Conservation (phyloP, 1,140 invertebrate genomes). For the Brachystomella parvula region DNA sequence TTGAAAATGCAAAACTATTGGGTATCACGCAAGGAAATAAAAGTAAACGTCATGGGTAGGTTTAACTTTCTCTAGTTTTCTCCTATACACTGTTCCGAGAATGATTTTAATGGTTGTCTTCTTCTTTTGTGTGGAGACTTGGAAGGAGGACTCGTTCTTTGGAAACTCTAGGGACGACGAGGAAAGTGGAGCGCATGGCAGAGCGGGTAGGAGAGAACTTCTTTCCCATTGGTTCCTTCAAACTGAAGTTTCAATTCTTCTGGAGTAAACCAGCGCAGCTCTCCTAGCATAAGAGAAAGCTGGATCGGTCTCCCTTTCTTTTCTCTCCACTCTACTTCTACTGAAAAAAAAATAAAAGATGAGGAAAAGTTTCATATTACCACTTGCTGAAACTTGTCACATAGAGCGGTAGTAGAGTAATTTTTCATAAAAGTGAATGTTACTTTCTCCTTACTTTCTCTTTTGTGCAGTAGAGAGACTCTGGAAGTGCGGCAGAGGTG, state of each 20-base stretch:
- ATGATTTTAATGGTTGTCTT: background rate
- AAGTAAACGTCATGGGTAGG: background rate
- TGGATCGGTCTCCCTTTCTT: background rate
- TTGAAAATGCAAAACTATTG: background rate
- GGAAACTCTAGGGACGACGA: background rate
- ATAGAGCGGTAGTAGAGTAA: background rate
- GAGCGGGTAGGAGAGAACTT: background rate
- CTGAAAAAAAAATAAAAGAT: background rate
- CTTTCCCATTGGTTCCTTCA: background rate
- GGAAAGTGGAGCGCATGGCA: background rate
- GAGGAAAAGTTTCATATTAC: background rate
- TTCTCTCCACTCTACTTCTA: background rate
- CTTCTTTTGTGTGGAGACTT: background rate
- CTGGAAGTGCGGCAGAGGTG: no score
- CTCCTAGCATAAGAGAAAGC: background rate
- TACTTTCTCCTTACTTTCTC: no score
- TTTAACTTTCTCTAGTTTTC: background rate
- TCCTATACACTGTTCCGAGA: background rate
- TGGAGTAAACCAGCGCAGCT: background rate
- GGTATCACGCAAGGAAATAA: background rate
- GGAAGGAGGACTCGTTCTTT: background rate
- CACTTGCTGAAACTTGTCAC: background rate
- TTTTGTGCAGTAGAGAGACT: no score
- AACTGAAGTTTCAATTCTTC: background rate
- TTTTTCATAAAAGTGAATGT: background rate